Percentiles rank a stretch among this genome's conserved stretches.
These are phyloP conservation scores for Eueremaeus valkanovi DNA, from an alignment of 2,888 invertebrate species.

Conservation along the genomic window DNA sequence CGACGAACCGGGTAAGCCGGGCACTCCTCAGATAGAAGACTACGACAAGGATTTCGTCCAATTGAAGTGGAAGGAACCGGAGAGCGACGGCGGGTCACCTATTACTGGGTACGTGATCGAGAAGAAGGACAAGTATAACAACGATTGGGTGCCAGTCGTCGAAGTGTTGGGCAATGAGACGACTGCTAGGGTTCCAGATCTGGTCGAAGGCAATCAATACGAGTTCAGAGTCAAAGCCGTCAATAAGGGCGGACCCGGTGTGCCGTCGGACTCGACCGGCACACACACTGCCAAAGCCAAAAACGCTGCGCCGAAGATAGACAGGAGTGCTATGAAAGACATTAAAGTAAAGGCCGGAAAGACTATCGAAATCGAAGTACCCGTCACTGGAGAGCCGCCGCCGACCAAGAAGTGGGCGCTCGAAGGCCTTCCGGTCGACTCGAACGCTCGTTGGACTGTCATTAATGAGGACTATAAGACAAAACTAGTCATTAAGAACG, in stretches of 20 bases:
- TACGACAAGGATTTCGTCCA: constrained; percentile 83
- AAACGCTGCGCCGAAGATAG: constrained; percentile 84
- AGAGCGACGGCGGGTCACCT: constrained; percentile 75
- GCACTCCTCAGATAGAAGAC: constrained; percentile 80
- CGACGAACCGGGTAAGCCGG: constrained; percentile 80
- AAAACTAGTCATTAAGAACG: constrained; percentile 73
- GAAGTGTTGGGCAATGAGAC: constrained; percentile 85
- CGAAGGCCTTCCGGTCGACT: constrained; percentile 63
- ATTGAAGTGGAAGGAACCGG: constrained; percentile 86
- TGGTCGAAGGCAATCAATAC: constrained; percentile 81
- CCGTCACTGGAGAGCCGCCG: constrained; percentile 91
- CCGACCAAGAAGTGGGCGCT: constrained; percentile 87
- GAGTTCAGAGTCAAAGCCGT: constrained; percentile 82
- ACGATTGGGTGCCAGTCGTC: constrained; percentile 87
- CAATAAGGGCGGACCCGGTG: constrained; percentile 82
- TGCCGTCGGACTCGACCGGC: constrained; percentile 85
- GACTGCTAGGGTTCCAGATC: constrained; percentile 79
- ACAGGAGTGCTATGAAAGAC: constrained; percentile 82
- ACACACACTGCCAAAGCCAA: constrained; percentile 75
- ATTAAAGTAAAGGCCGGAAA: constrained; percentile 62
- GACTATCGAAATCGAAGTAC: constrained; percentile 83
- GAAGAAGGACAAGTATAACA: constrained; percentile 90
- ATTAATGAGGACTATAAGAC: constrained; percentile 85
- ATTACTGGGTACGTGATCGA: constrained; percentile 88
- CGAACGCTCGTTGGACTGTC: constrained; percentile 63